A percentile compares a stretch with the other conserved stretches of the same genome.
These are phyloP conservation scores for Odontomachus brunneus DNA, from an alignment of 1,140 invertebrate species.

Conservation along the genomic window DNA sequence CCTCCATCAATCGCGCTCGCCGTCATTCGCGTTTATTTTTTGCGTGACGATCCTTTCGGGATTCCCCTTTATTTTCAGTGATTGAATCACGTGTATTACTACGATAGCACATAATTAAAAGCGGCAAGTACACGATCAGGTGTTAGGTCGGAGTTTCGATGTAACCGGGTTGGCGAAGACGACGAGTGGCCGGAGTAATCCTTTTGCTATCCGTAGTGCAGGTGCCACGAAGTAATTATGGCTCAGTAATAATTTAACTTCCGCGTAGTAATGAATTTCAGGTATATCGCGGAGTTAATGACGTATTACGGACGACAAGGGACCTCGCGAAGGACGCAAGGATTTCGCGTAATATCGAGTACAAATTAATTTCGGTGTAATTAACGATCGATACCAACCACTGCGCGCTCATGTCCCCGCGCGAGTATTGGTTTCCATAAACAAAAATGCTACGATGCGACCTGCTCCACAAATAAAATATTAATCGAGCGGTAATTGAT, in stretches of 20 bases:
- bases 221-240: constrained; percentile 57
- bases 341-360: constrained; percentile 51
- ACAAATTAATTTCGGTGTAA: constrained; percentile 57
- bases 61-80: no score
- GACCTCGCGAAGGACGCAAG: constrained; percentile 49
- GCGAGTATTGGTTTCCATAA: not conserved
- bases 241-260: constrained; percentile 57
- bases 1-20: constrained; percentile 57
- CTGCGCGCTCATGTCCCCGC: not conserved
- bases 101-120: no score
- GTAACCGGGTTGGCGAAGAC: constrained; percentile 33
- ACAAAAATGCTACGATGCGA: constrained; percentile 5
- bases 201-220: constrained; percentile 56
- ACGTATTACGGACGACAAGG: constrained; percentile 59
- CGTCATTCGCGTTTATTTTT: not conserved
- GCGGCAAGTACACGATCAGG: not conserved
- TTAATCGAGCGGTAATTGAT: constrained; percentile 44
- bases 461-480: constrained; percentile 6
- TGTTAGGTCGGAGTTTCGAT: constrained; percentile 10
- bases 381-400: constrained; percentile 52
- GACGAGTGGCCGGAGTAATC: constrained; percentile 37
- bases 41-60: constrained; percentile 10
- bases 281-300: constrained; percentile 58
- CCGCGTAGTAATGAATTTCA: constrained; percentile 56
- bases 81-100: no score